These are phyloP conservation scores for Grus americana DNA, from an alignment of 2,113 vertebrate species.

Conservation along the genomic window DNA sequence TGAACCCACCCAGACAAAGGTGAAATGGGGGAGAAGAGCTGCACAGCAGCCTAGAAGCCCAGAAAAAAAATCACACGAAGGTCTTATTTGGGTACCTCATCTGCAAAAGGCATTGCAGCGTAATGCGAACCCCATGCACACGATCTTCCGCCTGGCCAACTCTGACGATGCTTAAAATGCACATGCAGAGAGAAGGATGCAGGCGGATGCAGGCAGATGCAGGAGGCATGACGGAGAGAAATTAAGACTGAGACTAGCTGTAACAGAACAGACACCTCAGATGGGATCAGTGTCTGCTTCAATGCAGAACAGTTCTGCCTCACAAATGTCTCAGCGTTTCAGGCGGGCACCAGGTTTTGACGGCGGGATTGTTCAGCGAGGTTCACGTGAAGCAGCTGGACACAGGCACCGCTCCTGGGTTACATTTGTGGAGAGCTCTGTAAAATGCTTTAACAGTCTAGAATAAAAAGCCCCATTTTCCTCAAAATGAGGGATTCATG, in stretches of 20 bases:
- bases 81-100: neutral
- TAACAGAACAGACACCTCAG: neutral
- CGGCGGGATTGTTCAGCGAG: rapidly evolving
- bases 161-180: neutral
- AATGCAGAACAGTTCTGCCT: neutral
- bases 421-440: neutral
- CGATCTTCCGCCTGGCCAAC: rapidly evolving
- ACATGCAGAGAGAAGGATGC: neutral
- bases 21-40: neutral
- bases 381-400: neutral
- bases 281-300: neutral
- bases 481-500: neutral
- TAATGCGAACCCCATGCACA: neutral
- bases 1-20: rapidly evolving
- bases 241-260: neutral
- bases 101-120: neutral
- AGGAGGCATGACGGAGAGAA: neutral
- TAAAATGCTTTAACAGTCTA: neutral
- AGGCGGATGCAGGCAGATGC: neutral
- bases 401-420: neutral
- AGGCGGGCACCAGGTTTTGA: neutral
- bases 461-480: neutral
- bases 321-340: rapidly evolving
- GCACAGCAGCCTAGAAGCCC: neutral
- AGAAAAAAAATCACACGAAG: neutral